Evolutionary conservation across 2,888 invertebrate species (phyloP).

Genomic region (Metellina segmentata): DNA sequence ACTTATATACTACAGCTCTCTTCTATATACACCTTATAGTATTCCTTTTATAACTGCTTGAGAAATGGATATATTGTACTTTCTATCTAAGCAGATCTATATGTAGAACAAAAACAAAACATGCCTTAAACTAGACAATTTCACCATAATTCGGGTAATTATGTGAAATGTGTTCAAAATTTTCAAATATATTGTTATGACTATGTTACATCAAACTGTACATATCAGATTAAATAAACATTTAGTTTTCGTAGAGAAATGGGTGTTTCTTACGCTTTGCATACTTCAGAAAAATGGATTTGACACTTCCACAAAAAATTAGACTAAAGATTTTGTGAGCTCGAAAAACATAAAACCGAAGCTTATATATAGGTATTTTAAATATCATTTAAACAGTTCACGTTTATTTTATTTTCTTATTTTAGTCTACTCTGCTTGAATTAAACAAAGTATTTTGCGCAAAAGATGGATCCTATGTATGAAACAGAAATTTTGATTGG

Average conservation of each 20-base stretch:
- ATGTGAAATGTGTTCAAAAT: conserved; percentile 60
- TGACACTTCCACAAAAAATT: no score
- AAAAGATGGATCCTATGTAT: no score
- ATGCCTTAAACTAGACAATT: conserved; percentile 67
- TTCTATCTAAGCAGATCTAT: conserved; percentile 66
- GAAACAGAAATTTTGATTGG: no score
- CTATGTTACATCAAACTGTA: conserved; percentile 60
- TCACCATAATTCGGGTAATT: conserved; percentile 61
- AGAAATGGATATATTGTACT: conserved; percentile 45
- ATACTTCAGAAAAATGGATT: no score
- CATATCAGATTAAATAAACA: conserved; percentile 72
- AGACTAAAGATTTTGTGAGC: no score
- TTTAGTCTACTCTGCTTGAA: no score
- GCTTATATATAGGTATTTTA: no score
- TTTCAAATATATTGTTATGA: conserved; percentile 35
- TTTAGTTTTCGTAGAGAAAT: conserved; percentile 49
- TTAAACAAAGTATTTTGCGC: no score
- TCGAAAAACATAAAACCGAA: no score
- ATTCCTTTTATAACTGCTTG: conserved; percentile 53
- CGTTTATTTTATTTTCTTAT: no score
- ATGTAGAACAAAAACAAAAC: conserved; percentile 68
- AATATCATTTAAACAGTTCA: no score
- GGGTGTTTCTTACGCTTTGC: background rate
- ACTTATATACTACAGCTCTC: conserved; percentile 22
- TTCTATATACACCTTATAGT: conserved; percentile 35